Evolutionary conservation across 2,888 invertebrate genomes (phyloP).

Genomic region (Aquatica leii): DNA sequence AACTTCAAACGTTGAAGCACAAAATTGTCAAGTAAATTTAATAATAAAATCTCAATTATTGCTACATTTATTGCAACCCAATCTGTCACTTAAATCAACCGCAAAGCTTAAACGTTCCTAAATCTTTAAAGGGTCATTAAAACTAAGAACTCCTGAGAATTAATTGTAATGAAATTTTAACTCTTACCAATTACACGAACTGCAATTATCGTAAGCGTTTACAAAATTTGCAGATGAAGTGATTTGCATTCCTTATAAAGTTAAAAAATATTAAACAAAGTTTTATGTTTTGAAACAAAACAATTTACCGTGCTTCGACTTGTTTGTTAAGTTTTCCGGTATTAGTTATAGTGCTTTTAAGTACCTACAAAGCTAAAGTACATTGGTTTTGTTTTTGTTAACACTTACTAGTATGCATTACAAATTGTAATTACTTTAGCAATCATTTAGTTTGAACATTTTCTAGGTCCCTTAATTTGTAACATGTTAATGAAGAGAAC

Average conservation of each 20-base stretch:
- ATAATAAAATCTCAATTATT: no score
- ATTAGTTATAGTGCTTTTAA: not conserved
- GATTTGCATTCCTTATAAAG: no score
- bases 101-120: no score
- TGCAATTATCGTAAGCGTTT: not conserved
- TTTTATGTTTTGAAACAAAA: no score
- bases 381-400: not conserved
- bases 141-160: not conserved
- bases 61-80: no score
- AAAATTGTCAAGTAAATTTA: no score
- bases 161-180: conserved; percentile 2
- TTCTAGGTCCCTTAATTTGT: conserved; percentile 13
- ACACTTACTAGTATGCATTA: not conserved
- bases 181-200: not conserved
- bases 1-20: no score
- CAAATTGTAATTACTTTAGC: conserved; percentile 1
- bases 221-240: not conserved
- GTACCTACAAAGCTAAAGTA: no score
- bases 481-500: conserved; percentile 29
- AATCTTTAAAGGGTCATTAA: not conserved
- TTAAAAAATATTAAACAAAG: no score
- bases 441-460: conserved; percentile 1
- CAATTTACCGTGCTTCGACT: no score
- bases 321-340: not conserved
- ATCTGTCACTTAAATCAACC: no score